These are phyloP conservation scores for Arothron firmamentum DNA, from an alignment of 2,113 vertebrate genomes.

Conservation along the genomic window DNA sequence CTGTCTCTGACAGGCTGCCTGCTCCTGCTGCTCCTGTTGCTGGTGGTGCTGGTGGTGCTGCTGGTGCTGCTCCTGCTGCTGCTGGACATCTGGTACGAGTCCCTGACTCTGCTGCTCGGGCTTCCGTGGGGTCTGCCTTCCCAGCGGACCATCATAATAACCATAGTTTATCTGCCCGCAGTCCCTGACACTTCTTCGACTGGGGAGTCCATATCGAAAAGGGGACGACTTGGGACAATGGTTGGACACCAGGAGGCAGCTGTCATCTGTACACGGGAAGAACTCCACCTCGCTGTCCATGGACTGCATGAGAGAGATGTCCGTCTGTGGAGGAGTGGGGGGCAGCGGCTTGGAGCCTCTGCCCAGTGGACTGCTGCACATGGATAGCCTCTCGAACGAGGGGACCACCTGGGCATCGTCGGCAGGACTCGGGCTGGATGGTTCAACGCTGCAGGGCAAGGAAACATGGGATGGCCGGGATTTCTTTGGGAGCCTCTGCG, in stretches of 20 bases:
- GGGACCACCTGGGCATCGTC: constrained; percentile 77
- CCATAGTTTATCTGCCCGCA: constrained; percentile 91
- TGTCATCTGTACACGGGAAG: constrained; percentile 85
- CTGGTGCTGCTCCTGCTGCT: constrained; percentile 43
- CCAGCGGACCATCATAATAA: constrained; percentile 82
- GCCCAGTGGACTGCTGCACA: constrained; percentile 78
- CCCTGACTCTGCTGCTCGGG: constrained; percentile 32
- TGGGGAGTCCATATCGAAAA: constrained; percentile 72
- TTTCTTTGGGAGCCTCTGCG: constrained; percentile 74
- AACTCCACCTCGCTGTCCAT: constrained; percentile 88
- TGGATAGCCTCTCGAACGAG: constrained; percentile 79
- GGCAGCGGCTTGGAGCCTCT: constrained; percentile 86
- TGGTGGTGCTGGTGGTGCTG: constrained; percentile 26
- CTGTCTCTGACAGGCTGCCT: constrained; percentile 47
- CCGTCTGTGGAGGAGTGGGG: constrained; percentile 79
- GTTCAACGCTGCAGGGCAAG: constrained; percentile 65
- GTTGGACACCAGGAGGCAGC: constrained; percentile 76
- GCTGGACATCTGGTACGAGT: constrained; percentile 45
- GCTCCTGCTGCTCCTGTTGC: constrained; percentile 41
- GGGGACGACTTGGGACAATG: constrained; percentile 60
- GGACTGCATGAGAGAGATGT: constrained; percentile 72
- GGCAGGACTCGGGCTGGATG: constrained; percentile 54
- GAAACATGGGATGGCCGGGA: constrained; percentile 68
- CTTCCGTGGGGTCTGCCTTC: constrained; percentile 38
- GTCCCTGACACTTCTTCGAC: constrained; percentile 83